These are phyloP conservation scores for Dicycla oo DNA, from an alignment of 2,888 invertebrate genomes.

Conservation along the genomic window DNA sequence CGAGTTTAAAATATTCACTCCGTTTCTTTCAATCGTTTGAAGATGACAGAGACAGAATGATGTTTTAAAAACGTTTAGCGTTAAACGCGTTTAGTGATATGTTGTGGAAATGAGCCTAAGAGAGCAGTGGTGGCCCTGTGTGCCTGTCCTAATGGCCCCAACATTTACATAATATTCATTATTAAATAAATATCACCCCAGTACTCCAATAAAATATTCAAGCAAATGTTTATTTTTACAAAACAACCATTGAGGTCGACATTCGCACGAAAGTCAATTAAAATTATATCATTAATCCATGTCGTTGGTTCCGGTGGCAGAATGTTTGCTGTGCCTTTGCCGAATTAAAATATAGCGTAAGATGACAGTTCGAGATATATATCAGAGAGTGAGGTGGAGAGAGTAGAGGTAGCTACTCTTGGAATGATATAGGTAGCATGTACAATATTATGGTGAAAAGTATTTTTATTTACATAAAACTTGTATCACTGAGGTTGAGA, in stretches of 20 bases:
- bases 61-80: too few species aligned
- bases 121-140: too few species aligned
- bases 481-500: too few species aligned
- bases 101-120: too few species aligned
- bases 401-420: slow-evolving; percentile 11
- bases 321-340: slow-evolving; percentile 60
- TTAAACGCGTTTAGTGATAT: too few species aligned
- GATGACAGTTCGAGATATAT: slow-evolving; percentile 62
- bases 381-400: slow-evolving; percentile 50
- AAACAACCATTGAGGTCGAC: slow-evolving; percentile 33
- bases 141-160: too few species aligned
- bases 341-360: slow-evolving; percentile 66
- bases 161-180: too few species aligned
- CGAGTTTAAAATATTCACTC: too few species aligned
- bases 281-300: slow-evolving; percentile 70
- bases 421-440: not conserved
- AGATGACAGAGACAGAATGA: too few species aligned
- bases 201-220: slow-evolving; percentile 14
- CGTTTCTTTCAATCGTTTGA: too few species aligned
- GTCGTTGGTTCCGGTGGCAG: slow-evolving; percentile 62
- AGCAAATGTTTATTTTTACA: slow-evolving; percentile 23
- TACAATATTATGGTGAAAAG: not conserved
- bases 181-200: slow-evolving; percentile 8
- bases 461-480: not conserved
- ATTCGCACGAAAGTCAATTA: slow-evolving; percentile 66